Percentiles rank a stretch among this genome's conserved stretches.
phyloP scores from a whole-genome alignment of 64 coral and sea anemone genomes.

The Platygyra sinensis region DNA sequence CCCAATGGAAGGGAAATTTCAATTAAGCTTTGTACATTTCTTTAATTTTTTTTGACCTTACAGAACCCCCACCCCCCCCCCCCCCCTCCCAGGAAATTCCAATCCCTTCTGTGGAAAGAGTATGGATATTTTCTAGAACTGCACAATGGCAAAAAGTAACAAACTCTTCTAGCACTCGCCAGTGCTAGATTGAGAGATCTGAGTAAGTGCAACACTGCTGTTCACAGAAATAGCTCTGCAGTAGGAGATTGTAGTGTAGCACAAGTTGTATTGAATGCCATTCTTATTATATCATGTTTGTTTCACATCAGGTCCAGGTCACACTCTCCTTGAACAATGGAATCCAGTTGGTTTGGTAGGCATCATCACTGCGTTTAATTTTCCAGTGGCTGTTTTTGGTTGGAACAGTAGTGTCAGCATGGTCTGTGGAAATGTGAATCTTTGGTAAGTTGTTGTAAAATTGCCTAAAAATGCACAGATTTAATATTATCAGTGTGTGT shows the following conservation, averaged over 20 bases:
- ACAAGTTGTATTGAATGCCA: neutral
- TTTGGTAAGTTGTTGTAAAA: constrained; percentile 68
- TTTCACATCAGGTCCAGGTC: constrained; percentile 82
- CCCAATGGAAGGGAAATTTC: too few relatives aligned
- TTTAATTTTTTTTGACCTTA: too few relatives aligned
- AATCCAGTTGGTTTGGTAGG: constrained; percentile 92
- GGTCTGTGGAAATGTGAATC: constrained; percentile 93
- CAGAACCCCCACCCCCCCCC: too few relatives aligned
- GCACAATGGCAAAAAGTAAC: too few relatives aligned
- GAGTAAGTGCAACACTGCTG: too few relatives aligned
- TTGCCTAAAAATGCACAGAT: neutral
- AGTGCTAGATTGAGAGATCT: too few relatives aligned
- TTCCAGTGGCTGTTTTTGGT: constrained; percentile 97
- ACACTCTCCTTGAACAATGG: constrained; percentile 90
- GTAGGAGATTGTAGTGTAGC: neutral
- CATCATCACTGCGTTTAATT: constrained; percentile 96
- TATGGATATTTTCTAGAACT: too few relatives aligned
- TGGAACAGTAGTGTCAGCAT: constrained; percentile 95
- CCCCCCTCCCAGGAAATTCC: too few relatives aligned
- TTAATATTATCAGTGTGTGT: neutral
- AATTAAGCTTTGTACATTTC: too few relatives aligned
- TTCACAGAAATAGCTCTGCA: too few relatives aligned
- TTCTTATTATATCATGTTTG: neutral
- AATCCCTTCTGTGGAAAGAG: too few relatives aligned
- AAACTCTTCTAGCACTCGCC: too few relatives aligned